Percentiles rank a stretch among this genome's conserved stretches.
Conservation (phyloP, 2,888 invertebrate species). For the Polyommatus icarus region DNA sequence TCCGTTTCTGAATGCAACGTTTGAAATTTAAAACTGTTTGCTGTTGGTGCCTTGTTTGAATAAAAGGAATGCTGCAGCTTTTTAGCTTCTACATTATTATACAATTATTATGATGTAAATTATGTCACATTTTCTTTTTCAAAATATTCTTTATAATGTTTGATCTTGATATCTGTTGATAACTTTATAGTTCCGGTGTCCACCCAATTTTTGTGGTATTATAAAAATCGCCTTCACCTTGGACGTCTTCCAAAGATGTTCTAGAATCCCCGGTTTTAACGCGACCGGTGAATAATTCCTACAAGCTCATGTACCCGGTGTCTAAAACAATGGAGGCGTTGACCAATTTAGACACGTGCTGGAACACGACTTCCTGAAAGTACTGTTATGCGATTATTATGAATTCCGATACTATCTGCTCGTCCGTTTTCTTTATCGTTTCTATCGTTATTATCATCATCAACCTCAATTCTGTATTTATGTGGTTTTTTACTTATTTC, state of each 20-base stretch:
- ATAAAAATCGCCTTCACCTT: slow-evolving; percentile 21
- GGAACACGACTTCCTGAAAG: slow-evolving; percentile 23
- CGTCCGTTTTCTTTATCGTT: slow-evolving; percentile 5
- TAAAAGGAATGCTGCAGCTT: too few species aligned
- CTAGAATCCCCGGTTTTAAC: slow-evolving; percentile 15
- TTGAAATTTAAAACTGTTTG: not conserved
- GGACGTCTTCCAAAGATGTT: slow-evolving; percentile 16
- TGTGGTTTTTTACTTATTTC: not conserved
- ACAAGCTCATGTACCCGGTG: not conserved
- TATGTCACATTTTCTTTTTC: not conserved
- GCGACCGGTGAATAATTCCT: not conserved
- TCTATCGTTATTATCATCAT: not conserved
- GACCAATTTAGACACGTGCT: slow-evolving; percentile 26
- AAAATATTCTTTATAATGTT: not conserved
- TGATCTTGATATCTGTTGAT: not conserved
- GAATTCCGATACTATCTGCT: slow-evolving; percentile 13
- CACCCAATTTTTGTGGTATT: not conserved
- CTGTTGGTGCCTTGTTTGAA: too few species aligned
- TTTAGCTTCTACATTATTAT: too few species aligned
- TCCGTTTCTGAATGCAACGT: not conserved
- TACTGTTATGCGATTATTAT: slow-evolving; percentile 3
- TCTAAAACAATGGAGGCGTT: slow-evolving; percentile 25
- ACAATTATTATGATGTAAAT: too few species aligned
- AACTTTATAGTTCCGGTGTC: not conserved
- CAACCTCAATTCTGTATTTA: not conserved